Evolutionary conservation across 1,140 invertebrate species (phyloP).

Genomic region (Lethocerus indicus): DNA sequence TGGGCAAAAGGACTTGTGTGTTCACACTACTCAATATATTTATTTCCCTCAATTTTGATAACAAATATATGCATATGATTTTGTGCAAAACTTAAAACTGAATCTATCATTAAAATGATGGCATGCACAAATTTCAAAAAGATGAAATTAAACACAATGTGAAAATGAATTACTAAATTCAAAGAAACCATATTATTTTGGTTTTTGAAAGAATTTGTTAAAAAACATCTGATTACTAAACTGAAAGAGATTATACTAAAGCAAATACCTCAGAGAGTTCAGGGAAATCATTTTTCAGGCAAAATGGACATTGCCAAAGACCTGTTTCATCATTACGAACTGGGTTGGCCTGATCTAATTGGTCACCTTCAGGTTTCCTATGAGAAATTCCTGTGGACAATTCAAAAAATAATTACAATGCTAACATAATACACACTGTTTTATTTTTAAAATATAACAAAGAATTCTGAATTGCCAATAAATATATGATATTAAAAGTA

Average conservation of each 20-base stretch:
- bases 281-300: constrained; percentile 85
- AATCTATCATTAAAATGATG: no score
- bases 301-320: constrained; percentile 95
- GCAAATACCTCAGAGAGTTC: constrained; percentile 81
- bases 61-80: no score
- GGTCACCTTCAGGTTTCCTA: constrained; percentile 78
- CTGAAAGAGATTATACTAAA: constrained; percentile 2
- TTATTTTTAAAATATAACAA: not conserved
- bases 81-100: no score
- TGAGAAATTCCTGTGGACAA: constrained; percentile 45
- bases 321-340: constrained; percentile 85
- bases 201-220: not conserved
- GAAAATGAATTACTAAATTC: no score
- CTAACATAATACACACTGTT: not conserved
- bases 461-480: not conserved
- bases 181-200: no score
- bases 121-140: no score
- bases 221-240: not conserved
- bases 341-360: constrained; percentile 89
- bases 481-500: not conserved
- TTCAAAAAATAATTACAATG: not conserved
- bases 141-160: no score
- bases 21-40: no score
- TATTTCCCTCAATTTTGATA: no score
- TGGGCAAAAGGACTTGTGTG: no score